Evolutionary conservation across 2,113 vertebrate genomes (phyloP).

Genomic region (Eptesicus fuscus): DNA sequence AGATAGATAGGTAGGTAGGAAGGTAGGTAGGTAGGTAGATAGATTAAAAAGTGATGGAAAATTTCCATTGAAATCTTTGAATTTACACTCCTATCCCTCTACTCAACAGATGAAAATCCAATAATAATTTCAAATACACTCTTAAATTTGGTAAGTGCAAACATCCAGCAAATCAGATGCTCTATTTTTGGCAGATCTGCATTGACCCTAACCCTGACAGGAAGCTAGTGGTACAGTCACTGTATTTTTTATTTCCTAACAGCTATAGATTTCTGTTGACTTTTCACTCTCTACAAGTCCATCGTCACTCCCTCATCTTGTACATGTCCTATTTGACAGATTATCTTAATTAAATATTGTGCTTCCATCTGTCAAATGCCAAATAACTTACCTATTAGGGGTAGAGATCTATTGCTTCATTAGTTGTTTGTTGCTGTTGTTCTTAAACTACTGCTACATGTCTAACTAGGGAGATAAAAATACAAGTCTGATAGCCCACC

Average conservation of each 20-base stretch:
- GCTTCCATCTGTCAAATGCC: constrained; percentile 13
- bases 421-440: neutral
- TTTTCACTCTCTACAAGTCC: neutral
- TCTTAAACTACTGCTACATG: neutral
- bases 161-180: neutral
- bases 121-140: constrained; percentile 10
- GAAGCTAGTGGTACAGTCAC: neutral
- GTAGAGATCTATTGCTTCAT: neutral
- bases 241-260: neutral
- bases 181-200: neutral
- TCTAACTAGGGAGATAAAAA: neutral
- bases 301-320: neutral
- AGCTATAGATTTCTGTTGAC: neutral
- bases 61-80: neutral
- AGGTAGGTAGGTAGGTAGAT: too few relatives aligned
- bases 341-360: neutral
- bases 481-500: neutral
- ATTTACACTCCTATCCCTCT: constrained; percentile 18
- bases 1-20: neutral
- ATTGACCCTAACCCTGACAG: neutral
- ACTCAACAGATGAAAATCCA: neutral
- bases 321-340: neutral
- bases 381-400: neutral
- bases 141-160: neutral
- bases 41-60: neutral